These are phyloP conservation scores for Pseudoatta argentina DNA, from an alignment of 1,140 invertebrate genomes.

Conservation along the genomic window DNA sequence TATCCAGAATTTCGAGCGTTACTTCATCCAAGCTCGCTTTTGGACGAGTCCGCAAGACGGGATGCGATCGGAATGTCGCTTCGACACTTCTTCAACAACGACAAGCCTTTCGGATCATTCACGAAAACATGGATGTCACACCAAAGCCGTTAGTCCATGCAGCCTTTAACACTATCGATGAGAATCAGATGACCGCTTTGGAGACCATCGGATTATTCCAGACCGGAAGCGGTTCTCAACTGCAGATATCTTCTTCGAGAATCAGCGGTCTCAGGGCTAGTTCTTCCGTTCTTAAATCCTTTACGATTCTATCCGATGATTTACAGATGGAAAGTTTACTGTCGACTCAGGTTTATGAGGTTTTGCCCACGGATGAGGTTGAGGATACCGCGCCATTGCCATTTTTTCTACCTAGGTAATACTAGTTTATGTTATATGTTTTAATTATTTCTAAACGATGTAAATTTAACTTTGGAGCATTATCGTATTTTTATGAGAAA, in stretches of 20 bases:
- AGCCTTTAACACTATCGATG: constrained; percentile 58
- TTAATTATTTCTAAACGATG: not conserved
- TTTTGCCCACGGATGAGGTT: constrained; percentile 79
- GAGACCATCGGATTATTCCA: constrained; percentile 67
- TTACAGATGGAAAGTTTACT: constrained; percentile 73
- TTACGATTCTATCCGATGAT: constrained; percentile 64
- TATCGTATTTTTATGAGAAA: not conserved
- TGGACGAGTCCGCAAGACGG: constrained; percentile 7
- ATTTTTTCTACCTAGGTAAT: constrained; percentile 84
- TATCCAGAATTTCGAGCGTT: constrained; percentile 23
- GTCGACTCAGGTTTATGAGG: constrained; percentile 89
- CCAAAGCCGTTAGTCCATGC: constrained; percentile 70
- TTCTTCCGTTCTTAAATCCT: constrained; percentile 56
- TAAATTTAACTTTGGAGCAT: not conserved
- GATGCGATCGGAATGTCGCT: constrained; percentile 53
- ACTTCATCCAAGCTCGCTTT: constrained; percentile 53
- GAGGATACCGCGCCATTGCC: constrained; percentile 84
- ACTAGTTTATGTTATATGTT: constrained; percentile 10
- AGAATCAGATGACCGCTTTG: constrained; percentile 71
- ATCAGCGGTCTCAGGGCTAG: constrained; percentile 30
- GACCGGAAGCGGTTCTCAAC: constrained; percentile 44
- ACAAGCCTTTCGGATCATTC: constrained; percentile 54
- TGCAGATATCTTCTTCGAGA: constrained; percentile 52
- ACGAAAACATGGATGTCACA: constrained; percentile 71
- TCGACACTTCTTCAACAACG: constrained; percentile 70